Base-by-base conservation (phyloP, 2,113 vertebrate genomes). In the Copsychus sechellarum region DNA sequence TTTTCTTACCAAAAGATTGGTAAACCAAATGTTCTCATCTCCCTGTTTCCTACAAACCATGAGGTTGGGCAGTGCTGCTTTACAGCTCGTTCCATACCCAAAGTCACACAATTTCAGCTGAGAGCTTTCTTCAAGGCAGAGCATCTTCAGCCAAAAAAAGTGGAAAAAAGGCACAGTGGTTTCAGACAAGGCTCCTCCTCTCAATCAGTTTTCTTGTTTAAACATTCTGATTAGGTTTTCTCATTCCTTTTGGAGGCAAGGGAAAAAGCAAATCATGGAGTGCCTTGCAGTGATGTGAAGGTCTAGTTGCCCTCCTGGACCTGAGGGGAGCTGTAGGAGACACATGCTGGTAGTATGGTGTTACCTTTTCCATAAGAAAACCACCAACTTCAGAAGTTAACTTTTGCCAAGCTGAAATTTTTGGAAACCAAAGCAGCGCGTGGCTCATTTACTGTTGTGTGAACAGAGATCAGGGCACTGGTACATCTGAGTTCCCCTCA, bases 51-150 rank as follows among this genome's bases (percentile, higher is more conserved):
- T 80, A 60, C 53, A 92, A 61, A 64, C 19, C 45, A 47, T 28
- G 15, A 43, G 3, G n/a, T 66, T 85, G 66, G 54, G 74, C 61
- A 29, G 70, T 3, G 26, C 83, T 72, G 58, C 84, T 51, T 61
- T 20, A 86, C 81, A 72, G 64, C 36, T 66, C 0, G 0, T 12
- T 64, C 48, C 38, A 14, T 77, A 81, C 50, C 47, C 70, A 57
- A 58, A 85, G 28, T 86, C 57, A 73, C n/a, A 11, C 7, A 17
- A 38, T 89, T 92, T 81, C 81, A 83, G 2, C 40, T 57, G 92
- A 96, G 88, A 96, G 86, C 64, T 95, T 96, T 95, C 93, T 93
- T 86, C 42, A 89, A 84, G 77, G 71, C 76, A 87, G 60, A 96
- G 42, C 66, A 65, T 89, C 34, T 90, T 87, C 40, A 83, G 88